Percentiles rank a stretch among this genome's conserved stretches.
Evolutionary conservation across 2,888 invertebrate species (phyloP).

Genomic region (Mallateleia sp.): DNA sequence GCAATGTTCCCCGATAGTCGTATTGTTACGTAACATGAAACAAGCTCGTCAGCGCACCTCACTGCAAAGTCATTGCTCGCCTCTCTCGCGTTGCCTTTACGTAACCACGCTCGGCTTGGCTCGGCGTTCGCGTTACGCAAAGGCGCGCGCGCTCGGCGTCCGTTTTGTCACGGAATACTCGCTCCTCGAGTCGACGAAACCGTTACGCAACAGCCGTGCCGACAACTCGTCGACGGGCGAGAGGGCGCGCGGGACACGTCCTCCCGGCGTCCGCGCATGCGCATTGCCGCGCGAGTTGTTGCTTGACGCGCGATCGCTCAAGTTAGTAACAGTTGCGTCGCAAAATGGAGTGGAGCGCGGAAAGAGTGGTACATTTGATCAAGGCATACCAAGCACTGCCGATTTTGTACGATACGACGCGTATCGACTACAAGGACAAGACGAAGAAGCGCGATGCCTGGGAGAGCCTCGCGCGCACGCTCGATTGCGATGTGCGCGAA

Average conservation of each 20-base stretch:
- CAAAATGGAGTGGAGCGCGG: constrained; percentile 72
- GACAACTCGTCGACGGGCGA: constrained; percentile 15
- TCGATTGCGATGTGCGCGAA: constrained; percentile 68
- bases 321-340: constrained; percentile 72
- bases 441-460: constrained; percentile 65
- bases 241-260: constrained; percentile 13
- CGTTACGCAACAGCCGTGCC: constrained; percentile 63
- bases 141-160: background rate
- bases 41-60: constrained; percentile 42
- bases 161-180: constrained; percentile 51
- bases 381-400: constrained; percentile 56
- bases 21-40: constrained; percentile 44
- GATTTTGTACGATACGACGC: constrained; percentile 70
- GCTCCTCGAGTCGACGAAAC: constrained; percentile 53
- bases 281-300: constrained; percentile 37
- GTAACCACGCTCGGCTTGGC: constrained; percentile 39
- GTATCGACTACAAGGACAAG: constrained; percentile 68
- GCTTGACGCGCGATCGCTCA: constrained; percentile 52
- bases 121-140: constrained; percentile 44
- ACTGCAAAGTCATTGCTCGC: constrained; percentile 7
- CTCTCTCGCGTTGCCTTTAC: constrained; percentile 24
- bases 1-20: no score
- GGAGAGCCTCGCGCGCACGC: constrained; percentile 54
- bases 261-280: constrained; percentile 44
- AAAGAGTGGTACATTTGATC: constrained; percentile 62